Conservation (phyloP, 2,888 invertebrate genomes). For the Calameuta idolon region DNA sequence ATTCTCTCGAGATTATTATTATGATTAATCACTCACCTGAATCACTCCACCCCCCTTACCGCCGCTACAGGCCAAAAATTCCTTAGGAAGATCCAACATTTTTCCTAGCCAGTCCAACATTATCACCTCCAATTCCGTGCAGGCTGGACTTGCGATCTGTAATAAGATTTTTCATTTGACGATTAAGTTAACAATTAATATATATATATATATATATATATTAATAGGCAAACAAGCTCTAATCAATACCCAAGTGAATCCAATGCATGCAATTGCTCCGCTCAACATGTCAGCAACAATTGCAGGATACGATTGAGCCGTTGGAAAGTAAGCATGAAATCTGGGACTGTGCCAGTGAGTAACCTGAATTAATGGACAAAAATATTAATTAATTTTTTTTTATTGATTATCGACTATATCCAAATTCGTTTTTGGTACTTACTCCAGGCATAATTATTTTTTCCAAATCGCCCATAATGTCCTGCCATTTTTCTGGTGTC, state of each 20-base stretch:
- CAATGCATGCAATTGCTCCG: slow-evolving; percentile 95
- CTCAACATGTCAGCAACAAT: slow-evolving; percentile 96
- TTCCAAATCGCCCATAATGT: slow-evolving; percentile 89
- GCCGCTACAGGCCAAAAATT: slow-evolving; percentile 83
- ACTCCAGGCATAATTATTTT: slow-evolving; percentile 92
- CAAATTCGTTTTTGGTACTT: slow-evolving; percentile 42
- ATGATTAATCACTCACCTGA: slow-evolving; percentile 61
- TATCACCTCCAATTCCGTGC: slow-evolving; percentile 94
- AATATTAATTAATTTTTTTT: background rate
- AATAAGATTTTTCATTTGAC: slow-evolving; percentile 25
- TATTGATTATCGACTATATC: background rate
- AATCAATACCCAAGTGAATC: slow-evolving; percentile 90
- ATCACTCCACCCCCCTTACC: slow-evolving; percentile 91
- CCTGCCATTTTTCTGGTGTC: slow-evolving; percentile 85
- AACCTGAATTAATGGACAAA: slow-evolving; percentile 66
- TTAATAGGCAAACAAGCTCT: too few relatives aligned
- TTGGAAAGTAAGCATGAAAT: slow-evolving; percentile 96
- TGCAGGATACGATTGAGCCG: slow-evolving; percentile 92
- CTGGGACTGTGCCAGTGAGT: slow-evolving; percentile 97
- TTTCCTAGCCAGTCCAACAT: slow-evolving; percentile 97
- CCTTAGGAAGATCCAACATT: slow-evolving; percentile 87
- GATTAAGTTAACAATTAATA: too few relatives aligned
- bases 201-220: too few relatives aligned
- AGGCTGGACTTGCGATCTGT: slow-evolving; percentile 93
- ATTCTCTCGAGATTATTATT: too few relatives aligned